Percentiles rank a stretch among this genome's conserved stretches.
phyloP scores from a whole-genome alignment of 92 coral and sea anemone genomes.

The Heliopora coerulea region DNA sequence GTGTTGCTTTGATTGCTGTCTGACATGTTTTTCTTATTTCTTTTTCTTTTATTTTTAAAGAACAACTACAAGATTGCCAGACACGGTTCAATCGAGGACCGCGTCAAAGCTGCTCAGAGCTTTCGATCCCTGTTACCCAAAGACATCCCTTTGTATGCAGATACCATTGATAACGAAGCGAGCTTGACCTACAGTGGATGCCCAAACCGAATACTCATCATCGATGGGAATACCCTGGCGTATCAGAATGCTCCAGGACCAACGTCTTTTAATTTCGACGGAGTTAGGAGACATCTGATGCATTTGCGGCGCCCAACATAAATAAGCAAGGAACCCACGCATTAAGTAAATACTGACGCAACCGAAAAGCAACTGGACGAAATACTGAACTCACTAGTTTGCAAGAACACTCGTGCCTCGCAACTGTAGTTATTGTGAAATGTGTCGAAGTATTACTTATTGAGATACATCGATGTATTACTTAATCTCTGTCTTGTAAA shows the following conservation, averaged over 20 bases:
- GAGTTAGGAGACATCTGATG: not conserved
- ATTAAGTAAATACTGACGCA: no score
- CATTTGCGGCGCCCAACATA: not conserved
- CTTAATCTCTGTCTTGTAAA: no score
- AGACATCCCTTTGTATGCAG: slow-evolving; percentile 16
- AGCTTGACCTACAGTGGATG: slow-evolving; percentile 24
- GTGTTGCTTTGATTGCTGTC: no score
- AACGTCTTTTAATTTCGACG: slow-evolving; percentile 20
- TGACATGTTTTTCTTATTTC: not conserved
- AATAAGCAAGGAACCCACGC: not conserved
- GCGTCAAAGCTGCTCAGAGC: slow-evolving; percentile 9
- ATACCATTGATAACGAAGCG: slow-evolving; percentile 25
- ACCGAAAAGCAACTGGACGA: no score
- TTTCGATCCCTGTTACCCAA: slow-evolving; percentile 6
- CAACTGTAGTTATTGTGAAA: no score
- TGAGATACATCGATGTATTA: no score
- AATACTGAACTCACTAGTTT: no score
- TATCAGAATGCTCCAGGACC: slow-evolving; percentile 40
- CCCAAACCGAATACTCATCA: slow-evolving; percentile 33
- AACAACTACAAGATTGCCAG: slow-evolving; percentile 20
- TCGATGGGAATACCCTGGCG: slow-evolving; percentile 6
- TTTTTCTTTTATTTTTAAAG: not conserved
- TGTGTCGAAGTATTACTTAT: no score
- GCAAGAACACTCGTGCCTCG: no score
- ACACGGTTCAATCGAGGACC: slow-evolving; percentile 24